phyloP scores from a whole-genome alignment of 2,113 vertebrate species.

The Ciconia stormi region DNA sequence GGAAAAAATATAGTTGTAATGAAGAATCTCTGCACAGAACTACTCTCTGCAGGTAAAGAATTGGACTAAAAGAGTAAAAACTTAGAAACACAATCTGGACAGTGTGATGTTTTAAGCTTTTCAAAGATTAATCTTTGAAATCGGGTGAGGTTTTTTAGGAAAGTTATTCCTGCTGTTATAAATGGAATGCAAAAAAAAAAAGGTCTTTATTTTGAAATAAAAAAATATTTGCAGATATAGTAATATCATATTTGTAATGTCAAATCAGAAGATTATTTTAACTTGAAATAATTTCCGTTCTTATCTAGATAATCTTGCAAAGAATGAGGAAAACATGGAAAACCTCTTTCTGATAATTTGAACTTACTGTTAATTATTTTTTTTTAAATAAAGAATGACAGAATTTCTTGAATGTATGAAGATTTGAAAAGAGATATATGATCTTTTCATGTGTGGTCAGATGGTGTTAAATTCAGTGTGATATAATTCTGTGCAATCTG shows the following conservation, averaged over 20 bases:
- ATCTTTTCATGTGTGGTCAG: neutral
- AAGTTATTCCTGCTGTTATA: neutral
- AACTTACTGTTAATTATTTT: neutral
- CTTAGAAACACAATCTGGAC: neutral
- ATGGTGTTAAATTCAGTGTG: neutral
- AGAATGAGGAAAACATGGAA: neutral
- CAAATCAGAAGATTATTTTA: neutral
- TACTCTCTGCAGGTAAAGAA: neutral
- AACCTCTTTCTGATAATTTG: neutral
- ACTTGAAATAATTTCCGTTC: neutral
- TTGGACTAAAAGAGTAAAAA: neutral
- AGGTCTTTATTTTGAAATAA: neutral
- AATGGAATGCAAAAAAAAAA: neutral
- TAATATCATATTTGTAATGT: neutral
- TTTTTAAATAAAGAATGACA: neutral
- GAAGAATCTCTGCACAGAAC: neutral
- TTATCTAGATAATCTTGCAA: neutral
- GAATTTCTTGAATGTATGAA: neutral
- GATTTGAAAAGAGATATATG: neutral
- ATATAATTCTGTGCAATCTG: neutral
- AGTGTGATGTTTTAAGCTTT: neutral
- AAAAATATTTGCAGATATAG: neutral
- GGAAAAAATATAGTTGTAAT: neutral
- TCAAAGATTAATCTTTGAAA: neutral
- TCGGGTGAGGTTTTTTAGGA: accelerated